A percentile compares a stretch with the other conserved stretches of the same genome.
phyloP scores from a whole-genome alignment of 2,113 vertebrate species.

The Tamias sibiricus region DNA sequence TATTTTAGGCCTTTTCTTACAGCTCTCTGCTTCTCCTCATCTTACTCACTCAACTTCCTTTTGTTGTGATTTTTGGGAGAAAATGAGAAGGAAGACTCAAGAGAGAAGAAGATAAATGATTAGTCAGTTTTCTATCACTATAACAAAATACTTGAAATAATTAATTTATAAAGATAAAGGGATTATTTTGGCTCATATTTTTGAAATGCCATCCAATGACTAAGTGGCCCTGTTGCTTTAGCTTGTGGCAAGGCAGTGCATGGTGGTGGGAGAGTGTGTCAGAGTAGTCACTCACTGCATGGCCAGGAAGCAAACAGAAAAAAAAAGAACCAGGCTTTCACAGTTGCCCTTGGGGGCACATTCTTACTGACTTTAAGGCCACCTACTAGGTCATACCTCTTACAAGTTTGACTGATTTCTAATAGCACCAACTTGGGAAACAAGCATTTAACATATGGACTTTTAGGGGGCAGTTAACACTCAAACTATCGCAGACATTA shows the following conservation, averaged over 20 bases:
- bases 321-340: background rate
- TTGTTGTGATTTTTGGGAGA: background rate
- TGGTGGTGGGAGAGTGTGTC: background rate
- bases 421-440: background rate
- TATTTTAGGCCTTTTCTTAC: background rate
- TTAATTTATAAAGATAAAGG: background rate
- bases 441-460: background rate
- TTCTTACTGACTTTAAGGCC: accelerated
- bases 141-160: background rate
- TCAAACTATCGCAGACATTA: background rate
- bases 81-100: background rate
- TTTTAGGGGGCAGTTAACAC: background rate
- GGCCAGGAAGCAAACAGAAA: background rate
- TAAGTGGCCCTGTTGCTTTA: background rate
- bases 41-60: background rate
- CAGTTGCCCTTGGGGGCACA: no score
- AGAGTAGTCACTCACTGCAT: background rate
- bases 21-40: background rate
- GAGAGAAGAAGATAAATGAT: background rate
- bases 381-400: background rate
- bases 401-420: background rate
- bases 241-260: background rate
- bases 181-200: background rate
- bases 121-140: background rate
- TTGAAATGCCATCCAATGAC: background rate